Conservation (phyloP, 2,113 vertebrate species). For the Aspidoscelis tigris region DNA sequence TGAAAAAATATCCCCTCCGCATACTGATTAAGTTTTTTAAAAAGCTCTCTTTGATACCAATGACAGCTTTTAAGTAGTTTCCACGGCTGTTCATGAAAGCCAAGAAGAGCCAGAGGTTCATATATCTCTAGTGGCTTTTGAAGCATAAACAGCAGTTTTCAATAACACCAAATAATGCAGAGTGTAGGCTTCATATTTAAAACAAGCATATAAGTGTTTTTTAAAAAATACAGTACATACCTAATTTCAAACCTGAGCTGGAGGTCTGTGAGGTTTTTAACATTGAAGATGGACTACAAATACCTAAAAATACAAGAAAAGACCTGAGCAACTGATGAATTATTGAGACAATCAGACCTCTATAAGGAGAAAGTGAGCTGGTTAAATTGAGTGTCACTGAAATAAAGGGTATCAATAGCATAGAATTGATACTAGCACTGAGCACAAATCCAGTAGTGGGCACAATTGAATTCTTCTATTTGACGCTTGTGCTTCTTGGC, state of each 20-base stretch:
- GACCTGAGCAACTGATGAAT: background rate
- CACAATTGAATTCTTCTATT: background rate
- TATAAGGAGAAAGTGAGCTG: accelerated
- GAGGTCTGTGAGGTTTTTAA: slow-evolving; percentile 61
- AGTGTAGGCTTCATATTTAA: background rate
- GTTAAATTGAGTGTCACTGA: background rate
- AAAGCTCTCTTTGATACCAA: background rate
- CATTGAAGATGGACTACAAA: slow-evolving; percentile 63
- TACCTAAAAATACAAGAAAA: slow-evolving; percentile 63
- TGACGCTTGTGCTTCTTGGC: background rate
- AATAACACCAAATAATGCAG: slow-evolving; percentile 11
- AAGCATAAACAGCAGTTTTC: background rate
- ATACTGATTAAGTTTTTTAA: too few relatives aligned
- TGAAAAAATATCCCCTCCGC: too few relatives aligned
- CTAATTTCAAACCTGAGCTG: slow-evolving; percentile 73
- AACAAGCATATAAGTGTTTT: background rate
- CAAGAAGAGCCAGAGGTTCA: background rate
- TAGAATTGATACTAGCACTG: background rate
- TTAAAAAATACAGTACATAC: slow-evolving; percentile 66
- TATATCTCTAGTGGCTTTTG: background rate
- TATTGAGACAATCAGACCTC: too few relatives aligned
- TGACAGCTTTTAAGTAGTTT: background rate
- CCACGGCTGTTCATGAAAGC: too few relatives aligned
- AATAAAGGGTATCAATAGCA: background rate
- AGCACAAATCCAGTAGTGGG: background rate